A percentile compares a stretch with the other conserved stretches of the same genome.
Conservation (phyloP, 2,113 vertebrate genomes). For the Sakesphorus luctuosus region DNA sequence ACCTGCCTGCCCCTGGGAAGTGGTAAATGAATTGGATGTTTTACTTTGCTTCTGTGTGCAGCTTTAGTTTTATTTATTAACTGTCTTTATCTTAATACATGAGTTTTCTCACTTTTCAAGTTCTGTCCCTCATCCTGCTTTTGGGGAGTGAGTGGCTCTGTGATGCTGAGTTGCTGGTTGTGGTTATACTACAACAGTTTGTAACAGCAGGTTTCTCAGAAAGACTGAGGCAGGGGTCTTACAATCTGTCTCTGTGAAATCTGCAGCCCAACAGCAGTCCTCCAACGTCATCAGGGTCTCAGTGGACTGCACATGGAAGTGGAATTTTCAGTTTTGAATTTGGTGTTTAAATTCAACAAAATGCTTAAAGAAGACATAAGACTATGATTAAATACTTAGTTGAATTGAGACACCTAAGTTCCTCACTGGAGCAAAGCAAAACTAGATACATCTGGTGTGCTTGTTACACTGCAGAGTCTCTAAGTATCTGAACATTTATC, state of each 20-base stretch:
- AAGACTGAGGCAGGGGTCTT: fast-evolving
- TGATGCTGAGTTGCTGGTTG: not conserved
- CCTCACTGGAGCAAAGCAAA: not conserved
- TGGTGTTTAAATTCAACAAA: not conserved
- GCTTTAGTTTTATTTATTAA: not conserved
- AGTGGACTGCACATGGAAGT: fast-evolving
- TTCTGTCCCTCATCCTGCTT: not conserved
- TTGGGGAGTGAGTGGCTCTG: not conserved
- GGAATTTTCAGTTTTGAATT: not conserved
- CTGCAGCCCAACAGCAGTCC: not conserved
- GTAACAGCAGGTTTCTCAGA: not conserved
- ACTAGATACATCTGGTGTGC: not conserved
- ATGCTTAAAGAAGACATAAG: not conserved
- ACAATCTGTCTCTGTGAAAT: not conserved
- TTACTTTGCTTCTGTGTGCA: not conserved
- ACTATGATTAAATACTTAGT: not conserved
- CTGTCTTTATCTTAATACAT: not conserved
- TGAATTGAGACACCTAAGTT: not conserved
- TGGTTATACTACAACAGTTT: not conserved
- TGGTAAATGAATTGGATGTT: not conserved
- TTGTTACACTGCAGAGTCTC: not conserved
- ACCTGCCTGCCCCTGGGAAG: not conserved
- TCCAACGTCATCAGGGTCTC: not conserved
- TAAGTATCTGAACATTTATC: slow-evolving; percentile 3
- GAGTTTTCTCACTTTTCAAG: not conserved